Evolutionary conservation across 2,113 vertebrate species (phyloP), one percentile per base, ranked within the genome.

Genomic region (Podocnemis expansa): DNA sequence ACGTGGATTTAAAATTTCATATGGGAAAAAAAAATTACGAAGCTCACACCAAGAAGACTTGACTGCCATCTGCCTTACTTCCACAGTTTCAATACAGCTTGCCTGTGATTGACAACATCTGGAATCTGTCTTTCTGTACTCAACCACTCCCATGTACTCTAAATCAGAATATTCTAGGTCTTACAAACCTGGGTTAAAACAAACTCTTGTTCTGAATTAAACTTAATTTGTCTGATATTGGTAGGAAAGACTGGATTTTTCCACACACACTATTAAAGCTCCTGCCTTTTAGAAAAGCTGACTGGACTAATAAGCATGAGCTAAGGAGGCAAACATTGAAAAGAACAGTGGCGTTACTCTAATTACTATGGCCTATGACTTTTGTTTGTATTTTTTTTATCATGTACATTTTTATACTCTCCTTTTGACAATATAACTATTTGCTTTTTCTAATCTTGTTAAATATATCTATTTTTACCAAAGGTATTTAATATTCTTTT

Each of bases 401-500:
- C 19, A 97, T 98, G 98, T 98, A 98, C 97, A 98, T 98, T 98
- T 98, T 98, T 98, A 98, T 98, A 98, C 95, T 98, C 97, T 98
- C 89, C 81, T 97, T 98, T 98, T 98, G 97, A 98, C 92, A 89
- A 95, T 97, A 98, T 98, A 98, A 98, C 98, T 97, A 97, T 98
- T 98, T 98, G 96, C 97, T 97, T 98, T 70, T 98, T 98, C 98
- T 98, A 98, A 98, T 98, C 98, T 97, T 98, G 98, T 98, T 98
- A 98, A 98, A 98, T 98, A 97, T 98, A 98, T 98, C 98, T 98
- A 98, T 98, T 98, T 98, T 98, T 98, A 98, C 98, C 98, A 98
- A 98, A 98, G 98, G 98, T 99, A 99, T 99, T 99, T 98, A 98
- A 98, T 98, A 98, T 97, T 96, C 98, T 96, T 98, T 98, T 97